These are phyloP conservation scores for Lucilia sericata DNA, from an alignment of 1,140 invertebrate species.

Conservation along the genomic window DNA sequence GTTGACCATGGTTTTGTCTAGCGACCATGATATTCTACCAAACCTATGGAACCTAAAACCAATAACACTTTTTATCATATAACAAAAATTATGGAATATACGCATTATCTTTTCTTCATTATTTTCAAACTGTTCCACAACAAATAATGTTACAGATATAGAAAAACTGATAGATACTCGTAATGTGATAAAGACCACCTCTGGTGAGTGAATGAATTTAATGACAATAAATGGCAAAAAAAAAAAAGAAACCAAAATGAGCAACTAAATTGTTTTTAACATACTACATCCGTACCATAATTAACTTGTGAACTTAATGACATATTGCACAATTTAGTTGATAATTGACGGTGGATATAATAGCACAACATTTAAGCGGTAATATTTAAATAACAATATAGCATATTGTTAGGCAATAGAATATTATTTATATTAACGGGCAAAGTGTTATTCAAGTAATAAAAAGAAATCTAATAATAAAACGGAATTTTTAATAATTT, in stretches of 20 bases:
- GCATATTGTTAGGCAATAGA: not conserved
- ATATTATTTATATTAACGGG: not conserved
- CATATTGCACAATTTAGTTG: constrained; percentile 22
- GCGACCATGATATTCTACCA: too few species aligned
- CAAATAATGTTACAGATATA: not conserved
- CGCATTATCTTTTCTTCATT: not conserved
- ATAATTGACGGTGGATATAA: constrained; percentile 30
- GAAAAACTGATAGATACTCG: not conserved
- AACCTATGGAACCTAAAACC: too few species aligned
- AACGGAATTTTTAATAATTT: too few species aligned
- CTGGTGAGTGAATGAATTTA: constrained; percentile 14
- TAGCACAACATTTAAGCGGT: constrained; percentile 24
- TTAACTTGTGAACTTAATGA: constrained; percentile 30
- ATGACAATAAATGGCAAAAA: not conserved
- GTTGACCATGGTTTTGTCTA: too few species aligned
- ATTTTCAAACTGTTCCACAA: not conserved
- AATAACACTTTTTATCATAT: too few species aligned
- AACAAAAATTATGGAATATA: not conserved
- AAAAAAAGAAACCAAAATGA: not conserved
- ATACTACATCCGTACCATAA: not conserved
- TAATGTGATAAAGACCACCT: constrained; percentile 37
- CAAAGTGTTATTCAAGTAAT: too few species aligned
- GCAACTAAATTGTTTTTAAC: constrained; percentile 23
- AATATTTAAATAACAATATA: constrained; percentile 10
- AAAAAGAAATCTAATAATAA: too few species aligned